These are phyloP conservation scores for Aromia moschata DNA, from an alignment of 2,888 invertebrate genomes.

Conservation along the genomic window DNA sequence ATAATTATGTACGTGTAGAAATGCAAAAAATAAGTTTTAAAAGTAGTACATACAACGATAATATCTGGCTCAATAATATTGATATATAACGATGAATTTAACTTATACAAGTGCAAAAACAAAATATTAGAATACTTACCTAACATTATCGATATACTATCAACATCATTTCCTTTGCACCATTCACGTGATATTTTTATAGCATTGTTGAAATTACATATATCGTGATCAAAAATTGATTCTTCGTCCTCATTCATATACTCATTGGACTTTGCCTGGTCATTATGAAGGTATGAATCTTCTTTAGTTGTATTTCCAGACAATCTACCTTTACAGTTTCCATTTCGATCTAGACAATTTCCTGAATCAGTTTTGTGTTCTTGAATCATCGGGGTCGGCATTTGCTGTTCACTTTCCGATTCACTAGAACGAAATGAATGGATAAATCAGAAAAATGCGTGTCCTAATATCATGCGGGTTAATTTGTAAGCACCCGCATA, in stretches of 20 bases:
- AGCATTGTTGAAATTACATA: slow-evolving; percentile 70
- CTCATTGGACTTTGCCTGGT: too few relatives aligned
- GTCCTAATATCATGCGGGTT: slow-evolving; percentile 8
- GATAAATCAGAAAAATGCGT: background rate
- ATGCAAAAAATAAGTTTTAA: background rate
- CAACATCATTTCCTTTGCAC: slow-evolving; percentile 71
- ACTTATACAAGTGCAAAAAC: too few relatives aligned
- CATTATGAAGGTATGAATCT: too few relatives aligned
- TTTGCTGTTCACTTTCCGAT: slow-evolving; percentile 62
- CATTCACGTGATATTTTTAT: slow-evolving; percentile 72
- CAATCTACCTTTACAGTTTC: too few relatives aligned
- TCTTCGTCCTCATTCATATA: too few relatives aligned
- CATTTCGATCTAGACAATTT: too few relatives aligned
- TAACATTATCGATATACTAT: slow-evolving; percentile 65
- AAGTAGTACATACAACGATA: too few relatives aligned
- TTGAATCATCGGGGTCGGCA: slow-evolving; percentile 64
- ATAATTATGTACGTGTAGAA: too few relatives aligned
- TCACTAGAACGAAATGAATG: slow-evolving; percentile 50
- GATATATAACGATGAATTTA: too few relatives aligned
- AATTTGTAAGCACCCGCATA: slow-evolving; percentile 20
- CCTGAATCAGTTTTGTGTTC: slow-evolving; percentile 67
- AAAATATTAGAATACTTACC: too few relatives aligned
- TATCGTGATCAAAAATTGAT: slow-evolving; percentile 62
- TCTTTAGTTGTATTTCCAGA: too few relatives aligned
- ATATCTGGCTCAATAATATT: too few relatives aligned